Evolutionary conservation across 2,797 vertebrate genomes (phyloP), one percentile per base, ranked within the genome.

Genomic region (Sardinella longiceps): DNA sequence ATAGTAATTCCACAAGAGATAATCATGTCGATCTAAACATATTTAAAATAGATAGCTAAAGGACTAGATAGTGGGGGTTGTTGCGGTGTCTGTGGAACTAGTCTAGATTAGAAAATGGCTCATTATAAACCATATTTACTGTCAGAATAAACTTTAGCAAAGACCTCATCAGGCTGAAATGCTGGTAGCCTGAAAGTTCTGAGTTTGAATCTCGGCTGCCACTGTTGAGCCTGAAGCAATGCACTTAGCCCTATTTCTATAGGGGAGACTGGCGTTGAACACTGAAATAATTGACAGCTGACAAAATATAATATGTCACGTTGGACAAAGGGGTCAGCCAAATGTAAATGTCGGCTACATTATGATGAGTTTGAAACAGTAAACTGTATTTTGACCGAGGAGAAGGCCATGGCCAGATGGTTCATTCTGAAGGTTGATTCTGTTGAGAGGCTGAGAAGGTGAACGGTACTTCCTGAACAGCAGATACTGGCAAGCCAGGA

Each of bases 381-480:
- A 43, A 37, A 77, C 6, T 4, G 28, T 23, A 7, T 18, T 39
- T 18, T 6, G 15, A 37, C 0, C 43, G 37, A 37, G 37, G 37
- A 77, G 70, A 77, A 23, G 70, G 70, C 70, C 70, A 77, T 43
- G 30, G 43, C 37, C 2, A 43, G 20, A 23, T 23, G 15, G 18
- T 18, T 77, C 37, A 43, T 43, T 39, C 15, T 25, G 15, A 50
- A 14, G 5, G 43, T 18, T 23, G 58, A 70, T 25, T 1, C 45
- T 46, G 25, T 6, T 50, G 51, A 56, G n/a, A 58, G n/a, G 28
- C 30, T 7, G 25, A 43, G 37, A 28, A 74, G 25, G 20, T 43
- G 50, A 39, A 63, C 37, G 15, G 80, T 80, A 25, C 23, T 84
- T 70, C 63, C 84, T 87, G 1, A 77, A 77, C 33, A 43, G 70